These are phyloP conservation scores for Strigamia transsilvanica DNA, from an alignment of 2,888 invertebrate genomes.

Conservation along the genomic window DNA sequence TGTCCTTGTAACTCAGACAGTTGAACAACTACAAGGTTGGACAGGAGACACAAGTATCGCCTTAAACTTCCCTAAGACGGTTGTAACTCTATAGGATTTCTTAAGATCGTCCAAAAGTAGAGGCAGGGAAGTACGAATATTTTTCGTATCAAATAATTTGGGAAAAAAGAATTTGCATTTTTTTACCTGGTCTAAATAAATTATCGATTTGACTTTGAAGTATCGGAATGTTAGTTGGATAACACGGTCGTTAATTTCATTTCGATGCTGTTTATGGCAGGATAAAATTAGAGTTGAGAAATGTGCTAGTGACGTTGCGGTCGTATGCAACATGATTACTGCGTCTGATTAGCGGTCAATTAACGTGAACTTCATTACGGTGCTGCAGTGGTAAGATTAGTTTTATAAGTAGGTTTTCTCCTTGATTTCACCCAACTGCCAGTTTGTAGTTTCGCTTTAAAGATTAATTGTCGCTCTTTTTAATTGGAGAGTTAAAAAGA, in stretches of 20 bases:
- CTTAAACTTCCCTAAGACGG: no score
- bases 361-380: constrained; percentile 32
- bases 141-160: no score
- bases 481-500: constrained; percentile 3
- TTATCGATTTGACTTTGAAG: not conserved
- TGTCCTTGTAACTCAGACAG: constrained; percentile 8
- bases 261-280: constrained; percentile 42
- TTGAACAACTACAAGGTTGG: not conserved
- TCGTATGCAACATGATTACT: constrained; percentile 46
- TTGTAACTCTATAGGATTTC: no score
- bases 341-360: constrained; percentile 47
- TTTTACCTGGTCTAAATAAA: not conserved
- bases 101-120: no score
- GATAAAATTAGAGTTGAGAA: constrained; percentile 40
- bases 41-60: not conserved
- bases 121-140: no score
- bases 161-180: not conserved
- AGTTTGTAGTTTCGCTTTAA: not conserved
- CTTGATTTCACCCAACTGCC: not conserved
- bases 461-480: constrained; percentile 16
- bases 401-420: constrained; percentile 24
- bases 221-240: not conserved
- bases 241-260: constrained; percentile 39
- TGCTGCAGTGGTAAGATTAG: constrained; percentile 35
- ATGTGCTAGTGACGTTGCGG: constrained; percentile 44